A percentile compares a stretch with the other conserved stretches of the same genome.
phyloP scores from a whole-genome alignment of 23 tunicate genomes.

The Oikopleura dioica region DNA sequence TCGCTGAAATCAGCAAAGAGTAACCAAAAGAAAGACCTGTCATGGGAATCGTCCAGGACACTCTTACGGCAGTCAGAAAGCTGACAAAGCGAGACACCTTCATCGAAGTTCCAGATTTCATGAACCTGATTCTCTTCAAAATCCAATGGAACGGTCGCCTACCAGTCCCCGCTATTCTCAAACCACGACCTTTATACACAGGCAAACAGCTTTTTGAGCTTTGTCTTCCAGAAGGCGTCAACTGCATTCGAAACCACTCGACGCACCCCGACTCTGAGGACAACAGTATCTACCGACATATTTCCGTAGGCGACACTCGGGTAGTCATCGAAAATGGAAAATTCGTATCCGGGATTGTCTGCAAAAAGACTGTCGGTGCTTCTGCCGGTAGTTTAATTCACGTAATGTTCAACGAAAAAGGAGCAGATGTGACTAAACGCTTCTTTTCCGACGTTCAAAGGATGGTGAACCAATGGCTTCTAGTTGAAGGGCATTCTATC shows the following conservation, averaged over 20 bases:
- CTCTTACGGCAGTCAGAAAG: slow-evolving; percentile 87
- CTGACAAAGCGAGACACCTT: slow-evolving; percentile 91
- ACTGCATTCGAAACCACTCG: slow-evolving; percentile 80
- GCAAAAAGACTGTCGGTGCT: slow-evolving; percentile 93
- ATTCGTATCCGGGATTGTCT: slow-evolving; percentile 60
- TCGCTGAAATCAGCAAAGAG: too few species aligned
- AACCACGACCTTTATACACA: slow-evolving; percentile 96
- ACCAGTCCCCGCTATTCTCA: slow-evolving; percentile 85
- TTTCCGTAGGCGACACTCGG: slow-evolving; percentile 95
- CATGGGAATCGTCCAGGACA: slow-evolving; percentile 99
- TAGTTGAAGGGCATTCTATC: slow-evolving; percentile 97
- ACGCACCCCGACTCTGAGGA: slow-evolving; percentile 99
- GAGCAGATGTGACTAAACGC: slow-evolving; percentile 57
- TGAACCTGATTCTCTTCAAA: slow-evolving; percentile 71
- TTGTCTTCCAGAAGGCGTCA: slow-evolving; percentile 81
- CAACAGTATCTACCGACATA: slow-evolving; percentile 58
- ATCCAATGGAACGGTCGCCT: slow-evolving; percentile 82
- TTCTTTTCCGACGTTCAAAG: slow-evolving; percentile 57
- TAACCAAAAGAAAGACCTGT: too few species aligned
- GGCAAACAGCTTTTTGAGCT: slow-evolving; percentile 86
- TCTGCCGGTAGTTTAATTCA: slow-evolving; percentile 93
- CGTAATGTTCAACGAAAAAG: slow-evolving; percentile 74
- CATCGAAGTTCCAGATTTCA: slow-evolving; percentile 63
- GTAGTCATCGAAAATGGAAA: slow-evolving; percentile 73
- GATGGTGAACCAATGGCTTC: slow-evolving; percentile 68